A percentile compares a stretch with the other conserved stretches of the same genome.
phyloP scores from a whole-genome alignment of 2,113 vertebrate species.

The Ictalurus furcatus region DNA sequence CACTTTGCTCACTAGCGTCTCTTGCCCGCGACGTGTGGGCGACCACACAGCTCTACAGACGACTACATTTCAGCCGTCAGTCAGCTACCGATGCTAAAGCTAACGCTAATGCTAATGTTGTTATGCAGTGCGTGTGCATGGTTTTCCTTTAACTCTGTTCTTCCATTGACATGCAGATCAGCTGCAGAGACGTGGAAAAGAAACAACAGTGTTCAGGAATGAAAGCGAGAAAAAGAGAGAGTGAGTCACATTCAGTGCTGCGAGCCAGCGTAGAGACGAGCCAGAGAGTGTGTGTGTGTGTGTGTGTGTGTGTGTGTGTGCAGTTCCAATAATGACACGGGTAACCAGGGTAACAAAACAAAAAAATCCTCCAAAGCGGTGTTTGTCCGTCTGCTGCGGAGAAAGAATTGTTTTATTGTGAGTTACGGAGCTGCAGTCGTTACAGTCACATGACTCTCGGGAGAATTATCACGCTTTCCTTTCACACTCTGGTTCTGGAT shows the following conservation, averaged over 20 bases:
- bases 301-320: conserved; percentile 1
- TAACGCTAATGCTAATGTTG: background rate
- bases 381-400: background rate
- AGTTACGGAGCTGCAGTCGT: background rate
- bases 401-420: background rate
- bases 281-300: background rate
- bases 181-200: conserved; percentile 27
- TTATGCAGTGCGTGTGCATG: background rate
- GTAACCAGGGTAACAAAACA: conserved; percentile 55
- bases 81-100: background rate
- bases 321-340: conserved; percentile 48
- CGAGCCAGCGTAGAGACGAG: conserved; percentile 61
- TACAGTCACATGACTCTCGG: conserved; percentile 2
- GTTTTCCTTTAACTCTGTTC: background rate
- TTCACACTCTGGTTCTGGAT: background rate
- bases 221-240: conserved; percentile 53
- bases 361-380: background rate
- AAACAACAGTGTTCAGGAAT: conserved; percentile 43
- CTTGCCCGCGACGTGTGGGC: too few relatives aligned
- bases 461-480: background rate
- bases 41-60: too few relatives aligned
- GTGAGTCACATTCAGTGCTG: conserved; percentile 66
- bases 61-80: background rate
- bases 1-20: too few relatives aligned
- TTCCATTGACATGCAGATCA: conserved; percentile 25